Base-by-base conservation (phyloP, 2,113 vertebrate genomes). In the Murina feae region DNA sequence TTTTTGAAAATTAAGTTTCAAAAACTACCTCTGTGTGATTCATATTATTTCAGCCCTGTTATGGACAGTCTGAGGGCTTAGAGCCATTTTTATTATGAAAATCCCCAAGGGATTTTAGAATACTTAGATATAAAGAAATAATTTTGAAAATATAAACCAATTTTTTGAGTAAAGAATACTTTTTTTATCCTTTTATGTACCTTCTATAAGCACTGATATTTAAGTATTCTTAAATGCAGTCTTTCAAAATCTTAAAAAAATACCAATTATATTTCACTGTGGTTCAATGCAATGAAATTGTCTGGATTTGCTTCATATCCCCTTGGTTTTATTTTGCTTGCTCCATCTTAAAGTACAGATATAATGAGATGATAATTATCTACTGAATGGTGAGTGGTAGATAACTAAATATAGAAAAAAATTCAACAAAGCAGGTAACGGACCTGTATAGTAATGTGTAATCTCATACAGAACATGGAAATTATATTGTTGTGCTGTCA, bases 331-430 rank as follows among this genome's bases (percentile, higher is more conserved):
- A 58, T 95, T 85, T 78, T 74, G 37, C 2, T 89, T 90, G 17
- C 5, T 94, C 37, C 5, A n/a, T 89, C 30, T 79, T 89, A 95
- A 92, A 13, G 65, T 68, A 86, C 21, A 96, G 84, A 82, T 90
- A 58, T 42, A 90, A 91, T 90, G 92, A 94, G 53, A 92, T 95
- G 42, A 7, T 89, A 94, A 94, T 97, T 96, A 95, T 90, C 60
- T 83, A 74, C 28, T 51, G 66, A 69, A 68, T 88, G n/a, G 63
- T 74, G 42, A 91, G 72, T 72, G 18, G 28, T 82, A 37, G 68
- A 91, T 84, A 96, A 60, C 53, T 55, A 87, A 83, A 89, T 86
- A 60, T 21, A 74, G 35, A 9, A 9, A 94, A 94, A 93, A 89
- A 85, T 25, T 23, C 55, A 83, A 51, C 20, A 89, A 93, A 90